Percentiles rank a stretch among this genome's conserved stretches.
Evolutionary conservation across 2,113 vertebrate genomes (phyloP).

Genomic region (Miniopterus natalensis): DNA sequence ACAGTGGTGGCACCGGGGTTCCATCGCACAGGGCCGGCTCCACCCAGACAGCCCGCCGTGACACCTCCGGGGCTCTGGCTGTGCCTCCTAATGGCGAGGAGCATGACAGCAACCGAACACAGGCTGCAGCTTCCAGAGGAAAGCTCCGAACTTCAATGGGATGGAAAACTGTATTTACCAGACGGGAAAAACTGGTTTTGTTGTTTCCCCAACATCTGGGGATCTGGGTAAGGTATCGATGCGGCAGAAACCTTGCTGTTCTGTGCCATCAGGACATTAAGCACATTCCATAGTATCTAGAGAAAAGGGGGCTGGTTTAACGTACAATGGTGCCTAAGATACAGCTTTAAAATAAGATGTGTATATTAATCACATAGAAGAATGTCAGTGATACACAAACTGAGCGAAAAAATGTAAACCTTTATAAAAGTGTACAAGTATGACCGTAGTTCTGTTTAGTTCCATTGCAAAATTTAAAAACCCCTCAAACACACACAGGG

Average conservation of each 20-base stretch:
- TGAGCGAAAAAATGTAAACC: not conserved
- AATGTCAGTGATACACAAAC: not conserved
- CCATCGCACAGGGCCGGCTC: not conserved
- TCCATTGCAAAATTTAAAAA: not conserved
- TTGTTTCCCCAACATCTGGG: not conserved
- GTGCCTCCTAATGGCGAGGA: not conserved
- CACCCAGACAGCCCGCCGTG: not conserved
- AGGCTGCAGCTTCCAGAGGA: not conserved
- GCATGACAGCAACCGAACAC: not conserved
- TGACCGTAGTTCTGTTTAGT: not conserved
- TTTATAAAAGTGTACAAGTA: not conserved
- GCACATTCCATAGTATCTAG: not conserved
- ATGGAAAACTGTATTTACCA: not conserved
- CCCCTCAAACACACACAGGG: not conserved
- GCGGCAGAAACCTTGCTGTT: not conserved
- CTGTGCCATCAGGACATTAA: not conserved
- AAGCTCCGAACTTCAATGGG: not conserved
- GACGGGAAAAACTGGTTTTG: not conserved
- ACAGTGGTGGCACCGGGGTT: not conserved
- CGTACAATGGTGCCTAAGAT: not conserved
- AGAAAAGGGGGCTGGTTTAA: not conserved
- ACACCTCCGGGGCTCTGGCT: not conserved
- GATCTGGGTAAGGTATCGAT: not conserved
- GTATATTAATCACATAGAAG: not conserved
- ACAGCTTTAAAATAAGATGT: not conserved